Conservation (phyloP, 2,113 vertebrate species). For the Gadus chalcogrammus region DNA sequence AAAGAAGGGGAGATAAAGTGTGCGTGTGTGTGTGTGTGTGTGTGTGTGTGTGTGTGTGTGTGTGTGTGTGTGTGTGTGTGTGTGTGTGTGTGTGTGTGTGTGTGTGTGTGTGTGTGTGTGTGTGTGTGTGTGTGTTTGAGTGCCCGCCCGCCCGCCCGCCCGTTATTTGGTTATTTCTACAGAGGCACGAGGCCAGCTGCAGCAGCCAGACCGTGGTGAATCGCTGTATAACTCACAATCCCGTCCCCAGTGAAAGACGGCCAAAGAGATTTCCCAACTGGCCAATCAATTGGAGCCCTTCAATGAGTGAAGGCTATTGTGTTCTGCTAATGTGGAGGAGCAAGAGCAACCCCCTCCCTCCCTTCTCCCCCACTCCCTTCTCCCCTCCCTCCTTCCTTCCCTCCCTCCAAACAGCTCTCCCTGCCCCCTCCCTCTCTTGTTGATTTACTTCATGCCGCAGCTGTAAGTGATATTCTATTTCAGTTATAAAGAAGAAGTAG, state of each 20-base stretch:
- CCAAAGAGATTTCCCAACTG: conserved; percentile 4
- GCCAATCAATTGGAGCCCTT: conserved; percentile 7
- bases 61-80: neutral
- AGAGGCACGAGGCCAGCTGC: conserved; percentile 17
- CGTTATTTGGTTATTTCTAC: conserved; percentile 1
- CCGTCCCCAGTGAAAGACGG: conserved; percentile 4
- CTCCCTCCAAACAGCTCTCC: too few relatives aligned
- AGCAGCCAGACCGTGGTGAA: conserved; percentile 6
- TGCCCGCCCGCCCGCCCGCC: neutral
- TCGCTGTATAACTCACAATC: conserved; percentile 7
- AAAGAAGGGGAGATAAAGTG: neutral
- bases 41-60: neutral
- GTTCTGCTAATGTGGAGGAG: neutral
- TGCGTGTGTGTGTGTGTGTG: neutral
- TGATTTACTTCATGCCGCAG: neutral
- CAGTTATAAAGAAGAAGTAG: neutral
- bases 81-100: conserved; percentile 1
- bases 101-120: neutral
- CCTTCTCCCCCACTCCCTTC: neutral
- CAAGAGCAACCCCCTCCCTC: neutral
- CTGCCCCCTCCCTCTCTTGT: too few relatives aligned
- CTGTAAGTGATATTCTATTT: neutral
- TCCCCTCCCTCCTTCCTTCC: too few relatives aligned
- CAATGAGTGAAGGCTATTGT: conserved; percentile 3
- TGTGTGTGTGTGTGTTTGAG: conserved; percentile 1